These are phyloP conservation scores for Palythoa grandiflora DNA, from an alignment of 92 coral and sea anemone genomes.

Conservation along the genomic window DNA sequence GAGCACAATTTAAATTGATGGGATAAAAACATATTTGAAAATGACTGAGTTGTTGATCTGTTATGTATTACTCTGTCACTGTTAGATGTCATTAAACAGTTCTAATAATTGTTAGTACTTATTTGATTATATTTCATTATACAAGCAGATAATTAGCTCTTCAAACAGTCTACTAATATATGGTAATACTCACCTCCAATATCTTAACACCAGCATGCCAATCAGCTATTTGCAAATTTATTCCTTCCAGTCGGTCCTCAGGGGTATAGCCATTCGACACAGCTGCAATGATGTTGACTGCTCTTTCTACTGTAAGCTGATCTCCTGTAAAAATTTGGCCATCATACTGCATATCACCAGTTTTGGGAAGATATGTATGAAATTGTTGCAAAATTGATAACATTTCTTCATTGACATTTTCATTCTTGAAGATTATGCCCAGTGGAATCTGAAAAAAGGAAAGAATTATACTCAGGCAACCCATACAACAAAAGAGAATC, in stretches of 20 bases:
- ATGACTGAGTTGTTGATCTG: slow-evolving; percentile 35
- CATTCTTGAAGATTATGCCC: slow-evolving; percentile 62
- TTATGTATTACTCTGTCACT: slow-evolving; percentile 45
- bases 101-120: slow-evolving; percentile 9
- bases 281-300: slow-evolving; percentile 66
- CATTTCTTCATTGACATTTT: slow-evolving; percentile 70
- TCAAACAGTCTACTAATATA: slow-evolving; percentile 23
- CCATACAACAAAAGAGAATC: background rate
- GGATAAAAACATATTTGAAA: slow-evolving; percentile 23
- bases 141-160: slow-evolving; percentile 1
- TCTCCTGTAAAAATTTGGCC: slow-evolving; percentile 65
- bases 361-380: slow-evolving; percentile 61
- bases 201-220: slow-evolving; percentile 78
- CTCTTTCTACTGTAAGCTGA: slow-evolving; percentile 68
- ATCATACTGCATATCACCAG: slow-evolving; percentile 50
- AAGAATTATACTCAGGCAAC: background rate
- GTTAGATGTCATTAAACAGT: slow-evolving; percentile 13
- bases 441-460: slow-evolving; percentile 53
- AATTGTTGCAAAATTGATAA: slow-evolving; percentile 63
- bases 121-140: slow-evolving; percentile 20
- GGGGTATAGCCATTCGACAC: slow-evolving; percentile 66
- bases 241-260: slow-evolving; percentile 68
- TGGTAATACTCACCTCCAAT: slow-evolving; percentile 50
- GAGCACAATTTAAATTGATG: background rate
- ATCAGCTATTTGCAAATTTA: slow-evolving; percentile 66